These are phyloP conservation scores for Lochmaea capreae DNA, from an alignment of 2,888 invertebrate genomes.

Conservation along the genomic window DNA sequence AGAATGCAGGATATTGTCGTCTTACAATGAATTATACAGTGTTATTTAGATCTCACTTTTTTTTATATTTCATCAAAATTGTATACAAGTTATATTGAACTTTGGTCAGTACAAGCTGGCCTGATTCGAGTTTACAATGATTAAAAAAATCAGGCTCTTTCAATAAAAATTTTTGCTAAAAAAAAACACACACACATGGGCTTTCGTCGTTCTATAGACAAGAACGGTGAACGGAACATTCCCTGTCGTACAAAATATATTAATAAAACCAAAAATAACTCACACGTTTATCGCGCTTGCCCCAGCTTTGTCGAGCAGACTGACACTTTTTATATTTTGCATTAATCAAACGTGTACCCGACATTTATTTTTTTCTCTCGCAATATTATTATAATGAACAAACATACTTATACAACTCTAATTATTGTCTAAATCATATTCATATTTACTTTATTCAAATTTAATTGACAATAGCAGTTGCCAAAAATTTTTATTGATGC, in stretches of 20 bases:
- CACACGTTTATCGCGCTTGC: constrained; percentile 37
- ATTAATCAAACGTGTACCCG: constrained; percentile 57
- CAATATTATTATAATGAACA: not conserved
- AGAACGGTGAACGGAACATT: constrained; percentile 56
- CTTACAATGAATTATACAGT: no score
- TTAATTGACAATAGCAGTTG: no score
- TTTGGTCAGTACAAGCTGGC: no score
- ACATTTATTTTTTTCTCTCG: not conserved
- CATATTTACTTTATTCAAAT: no score
- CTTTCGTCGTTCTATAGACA: constrained; percentile 55
- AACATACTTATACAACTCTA: not conserved
- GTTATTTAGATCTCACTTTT: no score
- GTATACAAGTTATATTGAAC: no score
- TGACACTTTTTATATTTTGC: constrained; percentile 61
- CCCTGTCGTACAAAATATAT: constrained; percentile 59
- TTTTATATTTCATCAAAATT: no score
- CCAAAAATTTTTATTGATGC: no score
- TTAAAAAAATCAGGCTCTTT: not conserved
- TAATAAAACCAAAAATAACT: constrained; percentile 64
- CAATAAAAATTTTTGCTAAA: not conserved
- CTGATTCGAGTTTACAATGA: no score
- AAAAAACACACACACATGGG: not conserved
- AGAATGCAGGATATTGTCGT: no score
- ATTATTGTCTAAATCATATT: no score
- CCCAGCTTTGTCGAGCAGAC: constrained; percentile 52